Evolutionary conservation across 2,888 invertebrate genomes (phyloP), one percentile per base, ranked within the genome.

Genomic region (Cataglyphis altisquamis): DNA sequence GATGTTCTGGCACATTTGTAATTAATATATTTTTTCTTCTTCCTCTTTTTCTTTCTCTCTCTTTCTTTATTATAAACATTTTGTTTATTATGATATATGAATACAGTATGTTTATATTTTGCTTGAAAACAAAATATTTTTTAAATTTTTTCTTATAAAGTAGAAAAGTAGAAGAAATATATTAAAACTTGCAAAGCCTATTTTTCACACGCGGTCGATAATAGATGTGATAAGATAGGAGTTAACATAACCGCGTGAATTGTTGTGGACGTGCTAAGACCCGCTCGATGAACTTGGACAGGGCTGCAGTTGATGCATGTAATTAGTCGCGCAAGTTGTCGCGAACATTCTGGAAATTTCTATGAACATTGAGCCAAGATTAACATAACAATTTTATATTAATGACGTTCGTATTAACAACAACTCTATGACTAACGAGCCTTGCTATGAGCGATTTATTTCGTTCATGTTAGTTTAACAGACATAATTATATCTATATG

Each of bases 261-360:
- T 64, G 25, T 64, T 64, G 25, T 32, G 52, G 18, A 39, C 55
- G 2, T 52, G 15, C 4, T 57, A 67, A 32, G 3, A 67, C 8
- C n/a, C 52, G 1, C 10, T 25, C n/a, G 41, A 77, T 66, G 21
- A 66, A 66, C 10, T 41, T 77, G 39, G 8, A 36, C 55, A 55
- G 10, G 9, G 39, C 64, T 39, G 32, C 68, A 29, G 68, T n/a
- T 39, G 52, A 39, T 55, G n/a, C 12, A 39, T 55, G 25, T 55
- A 66, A 41, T 77, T 67, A 67, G 25, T 64, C 52, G 18, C 15
- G 36, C 48, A 64, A 77, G n/a, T 66, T 77, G 29, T 66, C 52
- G 39, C 52, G 10, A 66, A 48, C 41, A 39, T 57, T 39, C 39
- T 3, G 29, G 25, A 62, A 57, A 77, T 48, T 64, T 63, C 39